Percentiles rank a stretch among this genome's conserved stretches.
phyloP scores from a whole-genome alignment of 2,113 vertebrate genomes.

The Nerophis ophidion region DNA sequence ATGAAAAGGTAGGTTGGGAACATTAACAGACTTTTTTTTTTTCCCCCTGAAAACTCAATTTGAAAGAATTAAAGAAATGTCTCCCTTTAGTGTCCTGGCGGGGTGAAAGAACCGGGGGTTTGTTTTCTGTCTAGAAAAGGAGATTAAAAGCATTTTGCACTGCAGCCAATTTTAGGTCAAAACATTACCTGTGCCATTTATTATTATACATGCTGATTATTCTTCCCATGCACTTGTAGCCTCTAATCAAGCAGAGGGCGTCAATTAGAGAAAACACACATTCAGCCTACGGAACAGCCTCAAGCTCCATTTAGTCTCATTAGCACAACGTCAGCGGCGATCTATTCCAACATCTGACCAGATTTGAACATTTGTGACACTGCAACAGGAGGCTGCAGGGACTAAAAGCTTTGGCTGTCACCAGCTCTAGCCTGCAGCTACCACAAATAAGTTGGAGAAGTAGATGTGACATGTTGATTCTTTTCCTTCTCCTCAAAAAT shows the following conservation, averaged over 20 bases:
- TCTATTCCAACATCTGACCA: too few species aligned
- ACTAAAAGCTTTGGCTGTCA: constrained; percentile 6
- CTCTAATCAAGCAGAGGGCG: neutral
- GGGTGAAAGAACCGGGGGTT: constrained; percentile 1
- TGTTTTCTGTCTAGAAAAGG: constrained; percentile 13
- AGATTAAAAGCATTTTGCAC: too few species aligned
- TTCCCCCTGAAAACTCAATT: neutral
- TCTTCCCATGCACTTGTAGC: neutral
- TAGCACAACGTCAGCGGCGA: too few species aligned
- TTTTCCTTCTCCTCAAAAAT: constrained; percentile 3
- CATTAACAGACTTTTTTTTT: too few species aligned
- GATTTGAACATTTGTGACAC: too few species aligned
- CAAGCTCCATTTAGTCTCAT: too few species aligned
- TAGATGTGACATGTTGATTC: constrained; percentile 8
- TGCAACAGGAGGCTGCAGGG: too few species aligned
- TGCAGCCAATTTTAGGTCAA: too few species aligned
- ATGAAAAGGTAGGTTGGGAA: neutral
- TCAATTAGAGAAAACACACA: neutral
- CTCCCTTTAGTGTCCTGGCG: neutral
- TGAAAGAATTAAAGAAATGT: constrained; percentile 1
- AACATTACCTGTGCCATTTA: too few species aligned
- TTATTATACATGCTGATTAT: neutral
- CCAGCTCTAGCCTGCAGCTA: constrained; percentile 13
- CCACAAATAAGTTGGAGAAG: constrained; percentile 23
- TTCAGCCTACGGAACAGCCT: too few species aligned